Evolutionary conservation across 1,140 invertebrate genomes (phyloP).

Genomic region (Leptestheria dahalacensis): DNA sequence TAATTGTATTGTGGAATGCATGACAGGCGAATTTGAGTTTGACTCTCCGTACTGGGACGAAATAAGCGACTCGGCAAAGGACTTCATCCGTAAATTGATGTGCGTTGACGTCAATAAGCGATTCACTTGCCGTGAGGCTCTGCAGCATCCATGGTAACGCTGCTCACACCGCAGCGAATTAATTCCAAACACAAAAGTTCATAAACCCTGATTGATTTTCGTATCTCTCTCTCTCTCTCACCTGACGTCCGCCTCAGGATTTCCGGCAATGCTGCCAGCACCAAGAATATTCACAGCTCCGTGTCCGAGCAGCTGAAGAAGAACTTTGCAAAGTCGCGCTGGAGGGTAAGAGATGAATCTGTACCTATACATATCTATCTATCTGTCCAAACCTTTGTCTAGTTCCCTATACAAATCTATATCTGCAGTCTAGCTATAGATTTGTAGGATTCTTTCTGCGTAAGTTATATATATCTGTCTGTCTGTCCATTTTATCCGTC

Average conservation of each 20-base stretch:
- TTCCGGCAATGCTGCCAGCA: constrained; percentile 89
- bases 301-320: constrained; percentile 97
- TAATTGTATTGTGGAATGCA: too few relatives aligned
- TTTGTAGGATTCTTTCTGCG: too few relatives aligned
- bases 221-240: neutral
- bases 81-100: constrained; percentile 96
- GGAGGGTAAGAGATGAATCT: constrained; percentile 77
- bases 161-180: too few relatives aligned
- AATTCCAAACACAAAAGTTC: too few relatives aligned
- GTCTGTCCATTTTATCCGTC: too few relatives aligned
- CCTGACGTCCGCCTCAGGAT: constrained; percentile 50
- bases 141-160: constrained; percentile 87
- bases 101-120: constrained; percentile 89
- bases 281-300: constrained; percentile 94
- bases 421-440: too few relatives aligned
- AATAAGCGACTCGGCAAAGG: constrained; percentile 97
- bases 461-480: too few relatives aligned
- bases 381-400: too few relatives aligned
- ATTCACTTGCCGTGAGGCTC: constrained; percentile 63
- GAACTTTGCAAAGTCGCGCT: constrained; percentile 94
- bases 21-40: constrained; percentile 96
- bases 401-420: too few relatives aligned
- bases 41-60: constrained; percentile 99
- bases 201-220: too few relatives aligned
- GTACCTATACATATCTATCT: too few relatives aligned